Conservation (phyloP, 2,797 vertebrate species). For the Danio jaintianensis region DNA sequence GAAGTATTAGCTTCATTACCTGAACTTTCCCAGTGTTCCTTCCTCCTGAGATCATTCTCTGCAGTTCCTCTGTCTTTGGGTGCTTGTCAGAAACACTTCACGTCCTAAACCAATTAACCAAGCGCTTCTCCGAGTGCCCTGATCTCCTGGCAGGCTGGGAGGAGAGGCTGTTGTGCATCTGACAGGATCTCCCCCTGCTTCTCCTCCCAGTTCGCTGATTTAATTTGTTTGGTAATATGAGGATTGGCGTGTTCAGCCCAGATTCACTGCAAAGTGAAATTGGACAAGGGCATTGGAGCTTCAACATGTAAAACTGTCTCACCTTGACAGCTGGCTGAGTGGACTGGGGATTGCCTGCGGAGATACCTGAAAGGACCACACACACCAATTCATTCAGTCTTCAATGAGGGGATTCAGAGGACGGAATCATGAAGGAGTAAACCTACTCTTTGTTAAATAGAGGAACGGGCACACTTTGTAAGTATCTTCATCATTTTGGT, state of each 20-base stretch:
- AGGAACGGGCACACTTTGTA: slow-evolving; percentile 8
- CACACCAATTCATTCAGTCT: slow-evolving; percentile 73
- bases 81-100: slow-evolving; percentile 62
- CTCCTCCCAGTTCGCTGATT: slow-evolving; percentile 75
- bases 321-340: slow-evolving; percentile 84
- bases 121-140: slow-evolving; percentile 70
- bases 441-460: slow-evolving; percentile 44
- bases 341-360: slow-evolving; percentile 72
- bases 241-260: slow-evolving; percentile 83
- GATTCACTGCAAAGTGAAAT: slow-evolving; percentile 85
- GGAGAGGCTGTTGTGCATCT: slow-evolving; percentile 63
- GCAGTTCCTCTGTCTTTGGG: slow-evolving; percentile 48
- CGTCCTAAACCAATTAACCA: slow-evolving; percentile 75
- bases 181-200: slow-evolving; percentile 62
- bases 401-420: slow-evolving; percentile 68
- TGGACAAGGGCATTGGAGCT: slow-evolving; percentile 85
- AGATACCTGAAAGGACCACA: slow-evolving; percentile 65
- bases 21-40: slow-evolving; percentile 30
- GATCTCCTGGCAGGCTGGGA: slow-evolving; percentile 67
- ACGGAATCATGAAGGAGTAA: slow-evolving; percentile 68
- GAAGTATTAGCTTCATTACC: slow-evolving; percentile 45
- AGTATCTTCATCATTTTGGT: slow-evolving; percentile 18
- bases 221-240: slow-evolving; percentile 87
- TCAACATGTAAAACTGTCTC: slow-evolving; percentile 80
- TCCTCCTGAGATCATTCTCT: slow-evolving; percentile 41